Evolutionary conservation across 2,797 vertebrate species (phyloP).

Genomic region (Semaprochilodus insignis): DNA sequence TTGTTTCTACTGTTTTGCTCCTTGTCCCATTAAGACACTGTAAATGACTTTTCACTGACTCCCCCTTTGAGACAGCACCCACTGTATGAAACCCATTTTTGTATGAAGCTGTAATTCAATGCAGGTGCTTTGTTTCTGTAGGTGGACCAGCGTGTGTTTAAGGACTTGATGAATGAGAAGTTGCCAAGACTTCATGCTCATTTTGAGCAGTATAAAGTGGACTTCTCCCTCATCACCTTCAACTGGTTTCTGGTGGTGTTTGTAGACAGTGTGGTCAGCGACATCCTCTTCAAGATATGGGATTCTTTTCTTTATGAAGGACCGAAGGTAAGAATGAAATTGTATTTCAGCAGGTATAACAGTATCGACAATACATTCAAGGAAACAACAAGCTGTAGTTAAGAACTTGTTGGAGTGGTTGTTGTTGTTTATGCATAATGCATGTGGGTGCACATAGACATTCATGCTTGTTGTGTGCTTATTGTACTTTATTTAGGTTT

Average conservation of each 20-base stretch:
- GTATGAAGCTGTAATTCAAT: background rate
- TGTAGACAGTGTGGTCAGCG: constrained; percentile 96
- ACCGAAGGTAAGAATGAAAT: constrained; percentile 85
- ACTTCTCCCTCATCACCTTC: constrained; percentile 98
- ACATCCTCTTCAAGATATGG: constrained; percentile 98
- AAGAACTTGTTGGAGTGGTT: background rate
- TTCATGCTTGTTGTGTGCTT: background rate
- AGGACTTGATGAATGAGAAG: constrained; percentile 95
- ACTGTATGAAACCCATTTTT: background rate
- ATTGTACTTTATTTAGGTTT: background rate
- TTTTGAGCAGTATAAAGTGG: constrained; percentile 93
- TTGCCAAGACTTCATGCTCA: constrained; percentile 91
- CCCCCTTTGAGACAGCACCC: background rate
- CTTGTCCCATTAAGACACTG: too few relatives aligned
- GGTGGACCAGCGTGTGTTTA: constrained; percentile 98
- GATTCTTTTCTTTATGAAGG: constrained; percentile 97
- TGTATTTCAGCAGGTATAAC: background rate
- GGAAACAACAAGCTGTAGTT: background rate
- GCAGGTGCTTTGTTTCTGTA: constrained; percentile 61
- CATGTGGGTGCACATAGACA: background rate
- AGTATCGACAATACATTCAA: background rate
- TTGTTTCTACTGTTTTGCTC: too few relatives aligned
- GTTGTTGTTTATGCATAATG: background rate
- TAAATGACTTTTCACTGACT: too few relatives aligned
- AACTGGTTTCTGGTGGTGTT: constrained; percentile 99